Evolutionary conservation across 2,797 vertebrate genomes (phyloP).

Genomic region (Cryptoblepharus egeriae): DNA sequence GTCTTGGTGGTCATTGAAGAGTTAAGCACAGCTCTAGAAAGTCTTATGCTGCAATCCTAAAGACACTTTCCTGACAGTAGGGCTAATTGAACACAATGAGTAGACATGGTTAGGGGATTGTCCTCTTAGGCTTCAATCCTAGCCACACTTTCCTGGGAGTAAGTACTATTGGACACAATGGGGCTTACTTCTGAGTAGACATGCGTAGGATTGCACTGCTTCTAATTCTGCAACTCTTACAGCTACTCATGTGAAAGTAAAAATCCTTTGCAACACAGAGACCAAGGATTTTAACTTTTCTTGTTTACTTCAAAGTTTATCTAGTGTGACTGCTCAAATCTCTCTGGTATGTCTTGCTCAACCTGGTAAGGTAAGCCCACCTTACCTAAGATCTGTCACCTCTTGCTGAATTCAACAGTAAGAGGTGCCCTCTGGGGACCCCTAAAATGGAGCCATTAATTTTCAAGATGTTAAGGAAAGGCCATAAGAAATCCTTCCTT

Average conservation of each 20-base stretch:
- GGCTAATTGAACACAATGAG: too few relatives aligned
- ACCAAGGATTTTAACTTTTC: neutral
- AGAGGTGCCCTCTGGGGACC: neutral
- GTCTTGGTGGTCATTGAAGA: neutral
- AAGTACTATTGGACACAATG: too few relatives aligned
- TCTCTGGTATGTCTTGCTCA: neutral
- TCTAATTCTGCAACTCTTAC: neutral
- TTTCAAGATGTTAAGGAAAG: neutral
- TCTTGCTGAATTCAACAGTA: neutral
- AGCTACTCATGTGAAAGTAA: neutral
- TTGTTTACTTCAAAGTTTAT: neutral
- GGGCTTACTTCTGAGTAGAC: too few relatives aligned
- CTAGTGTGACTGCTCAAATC: too few relatives aligned
- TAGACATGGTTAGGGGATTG: too few relatives aligned
- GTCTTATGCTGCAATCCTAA: too few relatives aligned
- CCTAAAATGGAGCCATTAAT: neutral
- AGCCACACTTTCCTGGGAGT: too few relatives aligned
- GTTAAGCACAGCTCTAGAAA: neutral
- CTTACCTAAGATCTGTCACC: neutral
- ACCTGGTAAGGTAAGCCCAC: too few relatives aligned
- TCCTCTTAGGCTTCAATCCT: too few relatives aligned
- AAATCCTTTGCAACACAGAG: neutral
- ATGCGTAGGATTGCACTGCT: too few relatives aligned
- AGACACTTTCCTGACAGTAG: too few relatives aligned
- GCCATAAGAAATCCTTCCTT: neutral